Evolutionary conservation across 2,113 vertebrate species (phyloP).

Genomic region (Carlito syrichta): DNA sequence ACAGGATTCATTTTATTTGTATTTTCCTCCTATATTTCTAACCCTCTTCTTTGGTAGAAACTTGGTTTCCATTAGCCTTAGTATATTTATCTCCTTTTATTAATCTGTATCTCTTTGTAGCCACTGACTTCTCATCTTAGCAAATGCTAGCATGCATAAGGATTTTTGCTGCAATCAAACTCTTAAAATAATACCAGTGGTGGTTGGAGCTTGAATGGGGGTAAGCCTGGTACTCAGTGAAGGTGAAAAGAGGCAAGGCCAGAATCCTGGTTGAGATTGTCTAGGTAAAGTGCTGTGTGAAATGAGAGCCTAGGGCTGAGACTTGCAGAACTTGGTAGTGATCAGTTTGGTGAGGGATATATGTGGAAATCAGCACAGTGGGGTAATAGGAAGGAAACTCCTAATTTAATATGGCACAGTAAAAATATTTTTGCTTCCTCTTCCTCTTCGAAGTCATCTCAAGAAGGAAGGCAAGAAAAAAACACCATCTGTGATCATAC

Average conservation of each 20-base stretch:
- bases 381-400: neutral
- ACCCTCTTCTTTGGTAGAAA: neutral
- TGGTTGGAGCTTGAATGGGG: neutral
- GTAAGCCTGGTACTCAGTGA: neutral
- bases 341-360: neutral
- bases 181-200: neutral
- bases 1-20: constrained; percentile 10
- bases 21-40: neutral
- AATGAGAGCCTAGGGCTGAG: neutral
- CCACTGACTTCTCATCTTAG: neutral
- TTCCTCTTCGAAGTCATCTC: neutral
- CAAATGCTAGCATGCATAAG: neutral
- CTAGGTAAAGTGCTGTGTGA: neutral
- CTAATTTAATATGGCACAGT: neutral
- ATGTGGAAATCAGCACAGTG: neutral
- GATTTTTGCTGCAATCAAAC: neutral
- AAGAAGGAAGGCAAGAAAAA: neutral
- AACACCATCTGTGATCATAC: neutral
- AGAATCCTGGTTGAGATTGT: neutral
- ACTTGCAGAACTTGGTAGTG: neutral
- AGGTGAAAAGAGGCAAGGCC: neutral
- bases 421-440: neutral
- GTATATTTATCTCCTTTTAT: neutral
- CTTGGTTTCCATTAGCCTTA: neutral
- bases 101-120: neutral